phyloP scores from a whole-genome alignment of 2,113 vertebrate genomes.

The Carassius auratus region DNA sequence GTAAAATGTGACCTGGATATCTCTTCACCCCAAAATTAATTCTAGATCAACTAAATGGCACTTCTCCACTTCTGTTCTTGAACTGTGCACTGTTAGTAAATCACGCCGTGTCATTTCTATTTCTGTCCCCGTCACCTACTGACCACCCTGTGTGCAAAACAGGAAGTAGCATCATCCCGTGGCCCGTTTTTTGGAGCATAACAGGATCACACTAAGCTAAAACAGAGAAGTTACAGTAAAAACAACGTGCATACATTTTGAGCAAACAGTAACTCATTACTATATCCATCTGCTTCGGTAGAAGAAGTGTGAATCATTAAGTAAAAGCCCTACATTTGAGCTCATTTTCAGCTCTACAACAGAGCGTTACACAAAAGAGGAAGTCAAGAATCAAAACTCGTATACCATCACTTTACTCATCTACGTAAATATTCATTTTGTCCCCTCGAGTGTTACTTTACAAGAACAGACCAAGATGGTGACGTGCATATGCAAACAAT shows the following conservation, averaged over 20 bases:
- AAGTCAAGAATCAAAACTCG: not conserved
- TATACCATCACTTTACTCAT: not conserved
- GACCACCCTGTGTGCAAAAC: not conserved
- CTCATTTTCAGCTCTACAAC: not conserved
- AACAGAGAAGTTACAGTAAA: not conserved
- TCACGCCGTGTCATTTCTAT: not conserved
- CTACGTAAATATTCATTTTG: not conserved
- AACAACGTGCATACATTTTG: not conserved
- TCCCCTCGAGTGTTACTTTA: not conserved
- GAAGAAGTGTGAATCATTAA: constrained; percentile 21
- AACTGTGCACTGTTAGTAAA: not conserved
- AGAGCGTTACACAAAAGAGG: constrained; percentile 29
- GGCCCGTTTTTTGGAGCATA: not conserved
- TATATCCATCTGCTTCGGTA: constrained; percentile 15
- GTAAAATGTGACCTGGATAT: not conserved
- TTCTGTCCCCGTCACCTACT: not conserved
- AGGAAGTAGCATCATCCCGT: constrained; percentile 2
- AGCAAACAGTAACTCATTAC: not conserved
- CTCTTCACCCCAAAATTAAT: not conserved
- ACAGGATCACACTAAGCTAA: constrained; percentile 8
- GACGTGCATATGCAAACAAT: not conserved
- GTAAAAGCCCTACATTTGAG: not conserved
- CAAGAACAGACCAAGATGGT: not conserved
- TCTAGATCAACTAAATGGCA: not conserved
- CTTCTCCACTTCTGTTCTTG: not conserved